Conservation (phyloP, 2,113 vertebrate genomes). For the Saimiri boliviensis region DNA sequence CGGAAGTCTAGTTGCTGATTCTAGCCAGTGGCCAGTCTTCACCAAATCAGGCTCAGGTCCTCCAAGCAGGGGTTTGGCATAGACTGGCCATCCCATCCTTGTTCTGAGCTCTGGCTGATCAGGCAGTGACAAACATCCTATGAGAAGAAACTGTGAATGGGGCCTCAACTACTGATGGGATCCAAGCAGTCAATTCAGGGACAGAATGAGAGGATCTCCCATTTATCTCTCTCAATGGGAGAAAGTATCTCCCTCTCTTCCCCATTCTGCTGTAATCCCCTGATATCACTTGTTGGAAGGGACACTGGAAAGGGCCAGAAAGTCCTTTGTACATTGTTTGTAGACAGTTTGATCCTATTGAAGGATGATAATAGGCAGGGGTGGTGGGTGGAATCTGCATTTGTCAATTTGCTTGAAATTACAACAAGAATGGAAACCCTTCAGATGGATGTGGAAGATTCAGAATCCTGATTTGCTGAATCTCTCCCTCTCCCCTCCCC, state of each 20-base stretch:
- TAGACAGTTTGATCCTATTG: background rate
- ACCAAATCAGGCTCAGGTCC: background rate
- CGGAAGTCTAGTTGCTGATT: background rate
- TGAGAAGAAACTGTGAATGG: background rate
- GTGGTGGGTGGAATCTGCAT: background rate
- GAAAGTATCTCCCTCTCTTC: background rate
- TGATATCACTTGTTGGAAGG: background rate
- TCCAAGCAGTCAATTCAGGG: background rate
- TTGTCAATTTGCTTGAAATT: background rate
- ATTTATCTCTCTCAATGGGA: background rate
- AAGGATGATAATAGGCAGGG: background rate
- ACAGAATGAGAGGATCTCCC: background rate
- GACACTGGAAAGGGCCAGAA: background rate
- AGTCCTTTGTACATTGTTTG: background rate
- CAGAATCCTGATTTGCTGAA: background rate
- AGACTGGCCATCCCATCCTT: too few species aligned
- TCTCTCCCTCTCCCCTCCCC: background rate
- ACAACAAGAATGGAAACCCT: background rate
- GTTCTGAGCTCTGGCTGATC: background rate
- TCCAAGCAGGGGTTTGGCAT: background rate
- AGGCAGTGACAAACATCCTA: background rate
- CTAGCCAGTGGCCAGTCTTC: background rate
- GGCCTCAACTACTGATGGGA: background rate
- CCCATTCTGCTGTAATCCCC: background rate
- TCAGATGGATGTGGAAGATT: background rate